Evolutionary conservation across 2,888 invertebrate genomes (phyloP), one percentile per base, ranked within the genome.

Genomic region (Troides oblongomaculatus): DNA sequence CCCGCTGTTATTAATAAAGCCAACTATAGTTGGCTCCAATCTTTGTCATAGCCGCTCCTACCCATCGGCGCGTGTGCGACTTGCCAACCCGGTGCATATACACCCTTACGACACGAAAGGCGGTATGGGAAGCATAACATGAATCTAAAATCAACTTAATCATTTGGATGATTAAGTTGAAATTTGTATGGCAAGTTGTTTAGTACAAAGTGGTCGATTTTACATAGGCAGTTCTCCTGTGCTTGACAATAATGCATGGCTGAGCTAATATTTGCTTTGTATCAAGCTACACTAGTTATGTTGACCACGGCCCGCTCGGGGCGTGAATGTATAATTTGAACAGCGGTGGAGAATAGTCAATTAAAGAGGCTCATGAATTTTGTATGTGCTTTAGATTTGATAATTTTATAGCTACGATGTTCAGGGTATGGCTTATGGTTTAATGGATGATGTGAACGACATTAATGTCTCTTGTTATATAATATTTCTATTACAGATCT

Each of bases 211-310:
- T 77, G 69, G 68, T 61, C 72, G 61, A 68, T 74, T 62, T 71
- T 77, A 74, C 74, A 65, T 72, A 77, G 76, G 75, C 77, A 75
- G 76, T 80, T 82, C 82, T 83, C 79, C 85, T 88, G 88, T 83
- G 89, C 90, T 90, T 92, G 92, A 92, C 92, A 92, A 92, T 92
- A 92, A 90, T 92, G 92, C 92, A 92, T 92, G 92, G 91, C 81
- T 89, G 90, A 74, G 77, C 91, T 92, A 92, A 92, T 91, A 87
- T 92, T 92, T 90, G 90, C 90, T 90, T 91, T 92, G 91, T 91
- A 88, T 86, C 88, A 83, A 83, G 84, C 85, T 84, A 84, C 84
- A 87, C 87, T 89, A 90, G 90, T 85, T 86, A 85, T 83, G 87
- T 83, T 85, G 87, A 84, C 89, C 89, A 84, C 84, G 85, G 83